Base-by-base conservation (phyloP, 1,140 invertebrate genomes). In the Orussus abietinus region DNA sequence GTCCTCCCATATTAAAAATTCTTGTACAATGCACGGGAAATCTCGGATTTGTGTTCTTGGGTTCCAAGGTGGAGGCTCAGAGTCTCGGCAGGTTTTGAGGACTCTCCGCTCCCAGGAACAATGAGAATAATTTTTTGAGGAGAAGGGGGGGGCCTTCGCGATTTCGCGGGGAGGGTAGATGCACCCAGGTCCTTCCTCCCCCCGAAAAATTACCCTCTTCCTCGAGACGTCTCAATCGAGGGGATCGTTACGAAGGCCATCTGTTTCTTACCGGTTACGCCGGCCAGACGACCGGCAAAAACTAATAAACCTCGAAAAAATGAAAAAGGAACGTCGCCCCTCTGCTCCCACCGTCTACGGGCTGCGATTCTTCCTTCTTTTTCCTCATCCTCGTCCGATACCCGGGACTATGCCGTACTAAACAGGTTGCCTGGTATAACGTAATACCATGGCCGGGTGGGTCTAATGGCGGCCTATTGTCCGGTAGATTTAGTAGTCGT, bases 341-440 rank as follows among this genome's bases (percentile, higher is more conserved):
- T 31, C 26, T 21, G 13, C 29, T 32, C 25, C 22, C 21, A 30
- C 38, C 20, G 22, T 9, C 31, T 3, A n/a, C n/a, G n/a, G n/a
- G n/a, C 29, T 31, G 5, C 4, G n/a, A 31, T 4, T 14, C n/a
- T n/a, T n/a, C 15, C 29, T 31, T 4, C 29, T 31, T 33, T 18
- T 33, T 3, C 20, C 5, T 11, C 7, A 21, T 19, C 33, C 3
- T 19, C 17, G 5, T 26, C n/a, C n/a, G n/a, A n/a, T n/a, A n/a
- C n/a, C n/a, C n/a, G n/a, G n/a, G n/a, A n/a, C n/a, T 26, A 10
- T 28, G 12, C 14, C 10, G 44, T 31, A 51, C 48, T 45, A 50
- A 50, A 50, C 48, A 46, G 48, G 47, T 49, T 49, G 45, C 49
- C 35, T n/a, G n/a, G n/a, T n/a, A 42, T 51, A 51, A 51, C 49